Base-by-base conservation (phyloP, 1,140 invertebrate species). In the Nephila pilipes region DNA sequence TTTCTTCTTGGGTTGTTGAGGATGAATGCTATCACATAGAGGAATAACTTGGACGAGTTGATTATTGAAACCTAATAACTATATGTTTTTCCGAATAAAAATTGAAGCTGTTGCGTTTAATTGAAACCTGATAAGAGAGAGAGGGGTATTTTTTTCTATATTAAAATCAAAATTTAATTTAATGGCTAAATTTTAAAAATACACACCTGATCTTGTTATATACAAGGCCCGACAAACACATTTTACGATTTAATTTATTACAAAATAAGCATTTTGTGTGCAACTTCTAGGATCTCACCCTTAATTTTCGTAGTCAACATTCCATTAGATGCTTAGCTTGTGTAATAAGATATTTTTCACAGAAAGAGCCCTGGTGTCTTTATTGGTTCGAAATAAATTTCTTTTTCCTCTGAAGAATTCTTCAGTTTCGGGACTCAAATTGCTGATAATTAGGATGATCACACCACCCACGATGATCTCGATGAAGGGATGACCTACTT, bases 371-470 rank as follows among this genome's bases (percentile, higher is more conserved):
- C 3, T 1, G 5, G 32, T 32, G 18, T 75, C 69, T 75, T 36
- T 75, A 75, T 75, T 32, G 29, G 69, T 20, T 5, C 4, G 69
- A 36, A 65, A 75, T 29, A 75, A 36, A 32, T 36, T 36, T 75
- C 32, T 75, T 75, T 75, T 32, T 75, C 12, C 29, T 75, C 32
- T 75, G 69, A 75, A 32, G 29, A 75, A 36, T 36, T 5, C 32
- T 36, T 75, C 29, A 75, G 69, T 75, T 75, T 75, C 69, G 29
- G 29, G 32, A 36, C 69, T 75, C 69, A 75, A 75, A 75, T 75
- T 75, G 29, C 69, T 75, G 69, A 75, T 75, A 75, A 75, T 75
- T 75, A 75, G 25, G 29, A 4, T 36, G 29, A 75, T 75, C 29
- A 75, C 29, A 75, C 69, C 29, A 36, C 69, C 69, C 69, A 75